These are phyloP conservation scores for Chrysotoxum bicinctum DNA, from an alignment of 2,888 invertebrate genomes.

Conservation along the genomic window DNA sequence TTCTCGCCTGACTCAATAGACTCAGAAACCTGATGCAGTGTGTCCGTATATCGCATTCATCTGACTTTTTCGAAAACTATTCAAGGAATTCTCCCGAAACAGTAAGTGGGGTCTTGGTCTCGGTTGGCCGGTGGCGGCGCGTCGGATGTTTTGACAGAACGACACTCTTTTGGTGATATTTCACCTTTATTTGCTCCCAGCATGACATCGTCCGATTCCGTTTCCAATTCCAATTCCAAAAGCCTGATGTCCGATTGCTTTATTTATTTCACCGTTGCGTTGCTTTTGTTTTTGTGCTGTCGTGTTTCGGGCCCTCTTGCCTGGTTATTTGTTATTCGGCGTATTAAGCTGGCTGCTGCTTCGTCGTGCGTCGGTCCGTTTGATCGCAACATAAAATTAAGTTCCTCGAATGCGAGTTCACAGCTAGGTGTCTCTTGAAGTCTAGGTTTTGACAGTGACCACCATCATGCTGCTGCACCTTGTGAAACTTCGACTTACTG, in stretches of 20 bases:
- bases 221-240: slow-evolving; percentile 5
- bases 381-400: slow-evolving; percentile 65
- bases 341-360: slow-evolving; percentile 1
- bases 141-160: slow-evolving; percentile 72
- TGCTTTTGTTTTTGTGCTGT: slow-evolving; percentile 35
- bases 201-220: slow-evolving; percentile 52
- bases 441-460: slow-evolving; percentile 64
- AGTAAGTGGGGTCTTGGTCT: slow-evolving; percentile 60
- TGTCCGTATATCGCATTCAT: background rate
- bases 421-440: slow-evolving; percentile 65
- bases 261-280: slow-evolving; percentile 65
- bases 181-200: slow-evolving; percentile 69
- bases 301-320: background rate
- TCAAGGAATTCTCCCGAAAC: slow-evolving; percentile 69
- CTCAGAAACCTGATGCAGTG: slow-evolving; percentile 5
- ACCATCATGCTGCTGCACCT: slow-evolving; percentile 40
- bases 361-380: slow-evolving; percentile 40
- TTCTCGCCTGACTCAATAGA: slow-evolving; percentile 20
- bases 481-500: slow-evolving; percentile 22
- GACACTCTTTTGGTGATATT: slow-evolving; percentile 72
- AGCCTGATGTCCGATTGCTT: slow-evolving; percentile 60
- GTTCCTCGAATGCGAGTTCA: slow-evolving; percentile 66
- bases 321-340: slow-evolving; percentile 56
- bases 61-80: slow-evolving; percentile 57
- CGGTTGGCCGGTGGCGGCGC: slow-evolving; percentile 28